Percentiles rank a stretch among this genome's conserved stretches.
Conservation (phyloP, 2,888 invertebrate genomes). For the Melipona beecheii region DNA sequence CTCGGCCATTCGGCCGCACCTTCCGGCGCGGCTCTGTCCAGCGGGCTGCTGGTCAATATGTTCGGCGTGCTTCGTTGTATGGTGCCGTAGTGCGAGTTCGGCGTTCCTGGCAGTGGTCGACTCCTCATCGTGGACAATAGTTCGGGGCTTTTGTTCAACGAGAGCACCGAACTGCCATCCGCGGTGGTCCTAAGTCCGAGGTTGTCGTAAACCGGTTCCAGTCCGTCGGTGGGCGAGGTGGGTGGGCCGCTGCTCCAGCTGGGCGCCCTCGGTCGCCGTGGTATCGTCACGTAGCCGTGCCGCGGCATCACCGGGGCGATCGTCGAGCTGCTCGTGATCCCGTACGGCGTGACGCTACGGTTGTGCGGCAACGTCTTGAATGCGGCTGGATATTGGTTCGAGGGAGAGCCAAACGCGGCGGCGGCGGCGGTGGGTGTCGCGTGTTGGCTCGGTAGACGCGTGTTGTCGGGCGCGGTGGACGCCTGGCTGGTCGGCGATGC, state of each 20-base stretch:
- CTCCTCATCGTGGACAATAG: slow-evolving; percentile 87
- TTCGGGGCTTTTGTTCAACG: slow-evolving; percentile 90
- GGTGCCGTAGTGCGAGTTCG: slow-evolving; percentile 78
- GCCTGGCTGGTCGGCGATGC: slow-evolving; percentile 88
- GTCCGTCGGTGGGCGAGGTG: slow-evolving; percentile 83
- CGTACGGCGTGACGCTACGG: slow-evolving; percentile 71
- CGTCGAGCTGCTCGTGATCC: slow-evolving; percentile 82
- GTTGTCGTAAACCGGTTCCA: slow-evolving; percentile 94
- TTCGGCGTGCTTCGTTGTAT: slow-evolving; percentile 78
- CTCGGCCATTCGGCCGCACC: slow-evolving; percentile 84
- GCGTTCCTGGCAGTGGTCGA: slow-evolving; percentile 88
- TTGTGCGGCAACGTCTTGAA: slow-evolving; percentile 94
- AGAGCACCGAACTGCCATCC: slow-evolving; percentile 92
- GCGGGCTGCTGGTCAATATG: slow-evolving; percentile 74
- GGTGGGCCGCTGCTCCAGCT: slow-evolving; percentile 91
- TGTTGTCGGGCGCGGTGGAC: slow-evolving; percentile 91
- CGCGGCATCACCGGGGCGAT: slow-evolving; percentile 89
- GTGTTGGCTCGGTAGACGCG: slow-evolving; percentile 85
- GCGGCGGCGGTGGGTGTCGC: slow-evolving; percentile 82
- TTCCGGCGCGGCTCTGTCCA: slow-evolving; percentile 83
- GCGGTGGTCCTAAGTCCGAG: slow-evolving; percentile 93
- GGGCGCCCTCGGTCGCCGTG: slow-evolving; percentile 92
- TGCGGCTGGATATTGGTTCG: slow-evolving; percentile 85
- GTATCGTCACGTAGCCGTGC: slow-evolving; percentile 94
- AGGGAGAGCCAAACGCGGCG: slow-evolving; percentile 77